phyloP scores from a whole-genome alignment of 2,113 vertebrate species.

The Machaerirhynchus nigripectus region DNA sequence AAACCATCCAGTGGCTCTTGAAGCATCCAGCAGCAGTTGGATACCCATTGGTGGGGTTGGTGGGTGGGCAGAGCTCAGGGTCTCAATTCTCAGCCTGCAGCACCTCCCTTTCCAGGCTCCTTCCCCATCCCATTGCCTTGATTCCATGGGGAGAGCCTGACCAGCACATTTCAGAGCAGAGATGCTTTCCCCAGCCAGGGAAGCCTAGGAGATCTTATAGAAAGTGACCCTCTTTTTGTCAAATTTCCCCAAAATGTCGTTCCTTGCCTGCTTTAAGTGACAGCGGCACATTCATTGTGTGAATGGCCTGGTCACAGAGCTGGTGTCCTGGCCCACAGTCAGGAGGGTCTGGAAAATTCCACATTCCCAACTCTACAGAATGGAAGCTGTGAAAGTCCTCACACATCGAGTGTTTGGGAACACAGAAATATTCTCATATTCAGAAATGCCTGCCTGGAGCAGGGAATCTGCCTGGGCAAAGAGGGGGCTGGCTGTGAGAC shows the following conservation, averaged over 20 bases:
- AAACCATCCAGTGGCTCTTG: neutral
- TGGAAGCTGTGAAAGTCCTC: neutral
- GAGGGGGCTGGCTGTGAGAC: rapidly evolving
- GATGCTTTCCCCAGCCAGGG: neutral
- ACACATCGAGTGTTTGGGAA: neutral
- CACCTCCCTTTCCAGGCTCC: neutral
- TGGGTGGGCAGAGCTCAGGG: neutral
- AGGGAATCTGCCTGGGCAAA: neutral
- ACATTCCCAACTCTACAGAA: neutral
- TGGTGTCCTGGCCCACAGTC: neutral
- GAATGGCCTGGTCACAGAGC: neutral
- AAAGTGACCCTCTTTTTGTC: neutral
- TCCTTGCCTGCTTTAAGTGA: neutral
- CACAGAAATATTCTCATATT: rapidly evolving
- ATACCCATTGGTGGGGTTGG: neutral
- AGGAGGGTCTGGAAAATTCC: neutral
- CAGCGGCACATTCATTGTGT: neutral
- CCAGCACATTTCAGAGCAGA: neutral
- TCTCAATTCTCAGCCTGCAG: neutral
- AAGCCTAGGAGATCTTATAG: neutral
- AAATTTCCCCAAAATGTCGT: neutral
- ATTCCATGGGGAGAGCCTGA: neutral
- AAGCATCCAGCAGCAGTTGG: neutral
- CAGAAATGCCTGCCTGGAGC: neutral
- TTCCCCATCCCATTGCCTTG: neutral